These are phyloP conservation scores for Heliconius sara DNA, from an alignment of 2,888 invertebrate genomes.

Conservation along the genomic window DNA sequence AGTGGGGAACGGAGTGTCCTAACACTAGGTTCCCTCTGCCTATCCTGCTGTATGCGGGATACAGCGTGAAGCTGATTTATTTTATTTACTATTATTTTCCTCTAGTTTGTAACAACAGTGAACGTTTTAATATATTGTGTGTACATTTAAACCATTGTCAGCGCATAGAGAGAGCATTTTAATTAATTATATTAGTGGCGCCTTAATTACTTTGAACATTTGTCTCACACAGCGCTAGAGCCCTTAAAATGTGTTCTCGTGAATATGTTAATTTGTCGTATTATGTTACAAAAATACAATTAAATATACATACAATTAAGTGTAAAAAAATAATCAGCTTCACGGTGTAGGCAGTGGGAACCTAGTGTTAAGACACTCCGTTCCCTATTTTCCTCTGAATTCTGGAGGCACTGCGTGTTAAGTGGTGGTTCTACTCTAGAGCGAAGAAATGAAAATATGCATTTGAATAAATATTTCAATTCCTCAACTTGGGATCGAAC, in stretches of 20 bases:
- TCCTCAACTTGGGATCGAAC: no score
- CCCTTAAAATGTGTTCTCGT: not conserved
- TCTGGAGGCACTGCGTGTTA: no score
- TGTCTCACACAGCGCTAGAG: not conserved
- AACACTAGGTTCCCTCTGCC: no score
- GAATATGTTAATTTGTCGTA: not conserved
- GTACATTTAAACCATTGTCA: not conserved
- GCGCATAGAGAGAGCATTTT: not conserved
- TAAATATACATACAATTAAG: not conserved
- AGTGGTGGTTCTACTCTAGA: no score
- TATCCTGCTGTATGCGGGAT: no score
- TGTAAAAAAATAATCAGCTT: not conserved
- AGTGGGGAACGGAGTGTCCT: no score
- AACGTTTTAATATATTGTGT: not conserved
- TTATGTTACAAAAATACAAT: not conserved
- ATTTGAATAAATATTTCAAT: no score
- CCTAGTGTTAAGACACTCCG: no score
- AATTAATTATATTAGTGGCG: constrained; percentile 10
- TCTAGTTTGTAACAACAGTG: not conserved
- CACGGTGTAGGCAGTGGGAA: no score
- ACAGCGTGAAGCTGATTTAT: no score
- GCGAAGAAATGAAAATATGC: no score
- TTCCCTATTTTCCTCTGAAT: no score
- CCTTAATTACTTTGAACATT: constrained; percentile 16
- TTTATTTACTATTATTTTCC: not conserved